A percentile compares a stretch with the other conserved stretches of the same genome.
Conservation (phyloP, 2,113 vertebrate genomes). For the Halcyon malimbica region DNA sequence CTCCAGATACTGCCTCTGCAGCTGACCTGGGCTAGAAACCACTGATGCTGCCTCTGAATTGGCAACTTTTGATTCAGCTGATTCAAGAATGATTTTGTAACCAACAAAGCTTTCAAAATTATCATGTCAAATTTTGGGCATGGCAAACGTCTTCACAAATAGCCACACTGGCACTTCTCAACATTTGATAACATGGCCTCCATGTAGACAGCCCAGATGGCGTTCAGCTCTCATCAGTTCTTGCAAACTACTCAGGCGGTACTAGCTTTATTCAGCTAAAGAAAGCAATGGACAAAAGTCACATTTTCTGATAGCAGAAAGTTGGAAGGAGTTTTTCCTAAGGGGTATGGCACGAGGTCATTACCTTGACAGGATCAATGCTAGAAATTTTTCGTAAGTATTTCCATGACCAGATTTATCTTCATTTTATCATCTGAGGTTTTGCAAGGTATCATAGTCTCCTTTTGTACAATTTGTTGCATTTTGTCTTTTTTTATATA, state of each 20-base stretch:
- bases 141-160: not conserved
- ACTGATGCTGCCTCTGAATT: accelerated
- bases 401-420: not conserved
- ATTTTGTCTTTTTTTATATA: not conserved
- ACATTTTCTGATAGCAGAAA: not conserved
- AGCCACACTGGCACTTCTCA: not conserved
- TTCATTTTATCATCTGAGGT: not conserved
- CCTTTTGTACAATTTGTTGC: not conserved
- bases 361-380: not conserved
- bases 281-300: not conserved
- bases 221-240: not conserved
- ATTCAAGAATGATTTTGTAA: not conserved
- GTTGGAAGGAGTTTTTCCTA: not conserved
- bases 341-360: not conserved
- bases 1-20: not conserved
- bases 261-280: not conserved
- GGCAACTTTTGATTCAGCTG: not conserved
- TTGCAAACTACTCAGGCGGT: not conserved
- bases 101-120: not conserved
- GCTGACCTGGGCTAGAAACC: not conserved
- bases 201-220: not conserved
- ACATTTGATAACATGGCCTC: not conserved
- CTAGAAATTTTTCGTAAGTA: not conserved
- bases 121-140: not conserved
- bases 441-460: not conserved